Base-by-base conservation (phyloP, 2,888 invertebrate species). In the Tetanocera ferruginea region DNA sequence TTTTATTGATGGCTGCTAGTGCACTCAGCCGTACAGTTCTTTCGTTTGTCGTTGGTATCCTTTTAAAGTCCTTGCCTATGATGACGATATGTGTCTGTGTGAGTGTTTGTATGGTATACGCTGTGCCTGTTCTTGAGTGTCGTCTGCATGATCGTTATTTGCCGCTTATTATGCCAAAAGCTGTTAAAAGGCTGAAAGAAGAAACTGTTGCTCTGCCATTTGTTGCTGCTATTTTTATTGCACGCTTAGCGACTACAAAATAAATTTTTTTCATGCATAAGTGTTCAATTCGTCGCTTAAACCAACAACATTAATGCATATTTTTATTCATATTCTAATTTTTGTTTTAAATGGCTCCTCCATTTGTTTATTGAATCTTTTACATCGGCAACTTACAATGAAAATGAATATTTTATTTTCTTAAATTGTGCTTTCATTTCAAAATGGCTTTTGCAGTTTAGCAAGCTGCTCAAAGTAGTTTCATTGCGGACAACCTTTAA, bases 1-100 rank as follows among this genome's bases (percentile, higher is more conserved):
- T 86, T 86, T 85, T 83, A 83, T 85, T 84, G 85, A 85, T 82
- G 84, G 76, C 83, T 82, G 79, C 78, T 80, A 80, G 78, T 72
- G 51, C 77, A 79, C 78, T 71, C 73, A 75, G 78, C 49, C 74
- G 28, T 23, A 78, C 78, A 80, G 77, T 77, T 70, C 80, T 78
- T 74, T 76, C 67, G 60, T 60, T 80, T 43, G 14, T 83, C 80
- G 84, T 84, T 80, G 83, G 81, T 81, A 79, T 70, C 77, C 57
- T 60, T 60, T 28, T 60, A 14, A 28, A 60, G 25, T 60, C 25
- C 25, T 60, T 23, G 51, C 71, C 14, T 74, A 66, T 71, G 23
- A 37, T 19, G 69, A 37, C 28, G 28, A 55, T 49, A 49, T 52
- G 57, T 51, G 51, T 43, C 6, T 62, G 34, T 52, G 52, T 43